Conservation (phyloP, 2,888 invertebrate species). For the Phortica magna region DNA sequence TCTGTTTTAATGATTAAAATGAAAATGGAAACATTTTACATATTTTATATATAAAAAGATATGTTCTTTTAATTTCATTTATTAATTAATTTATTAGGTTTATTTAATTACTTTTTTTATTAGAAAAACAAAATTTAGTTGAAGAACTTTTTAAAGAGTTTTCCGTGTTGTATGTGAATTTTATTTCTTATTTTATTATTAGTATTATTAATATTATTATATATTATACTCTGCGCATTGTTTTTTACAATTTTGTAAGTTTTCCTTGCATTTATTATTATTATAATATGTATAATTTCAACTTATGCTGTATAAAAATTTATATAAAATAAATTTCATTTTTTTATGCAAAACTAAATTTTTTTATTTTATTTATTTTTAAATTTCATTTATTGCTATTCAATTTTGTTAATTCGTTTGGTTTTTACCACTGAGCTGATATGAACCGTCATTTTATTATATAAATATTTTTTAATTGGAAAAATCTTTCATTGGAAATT, state of each 20-base stretch:
- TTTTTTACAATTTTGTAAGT: constrained; percentile 45
- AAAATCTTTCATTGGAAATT: constrained; percentile 51
- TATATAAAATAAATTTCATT: constrained; percentile 68
- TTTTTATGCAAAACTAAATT: constrained; percentile 53
- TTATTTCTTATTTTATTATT: constrained; percentile 32
- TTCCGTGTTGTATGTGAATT: constrained; percentile 35
- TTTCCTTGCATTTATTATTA: constrained; percentile 29
- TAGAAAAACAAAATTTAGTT: constrained; percentile 4
- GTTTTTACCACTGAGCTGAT: constrained; percentile 40
- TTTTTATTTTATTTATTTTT: constrained; percentile 33
- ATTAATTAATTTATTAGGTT: constrained; percentile 24
- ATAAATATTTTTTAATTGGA: constrained; percentile 19
- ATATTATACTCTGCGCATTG: constrained; percentile 23
- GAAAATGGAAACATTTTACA: constrained; percentile 32
- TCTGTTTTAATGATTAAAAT: constrained; percentile 39
- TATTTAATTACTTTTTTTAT: constrained; percentile 34
- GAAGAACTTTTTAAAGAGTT: constrained; percentile 9
- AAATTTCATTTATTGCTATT: constrained; percentile 53
- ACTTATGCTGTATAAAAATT: constrained; percentile 66
- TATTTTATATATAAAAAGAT: constrained; percentile 36
- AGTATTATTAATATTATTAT: constrained; percentile 39
- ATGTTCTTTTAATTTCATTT: constrained; percentile 43
- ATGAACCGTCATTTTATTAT: constrained; percentile 49
- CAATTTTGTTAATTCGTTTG: constrained; percentile 48
- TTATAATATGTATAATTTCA: constrained; percentile 36